Evolutionary conservation across 2,888 invertebrate species (phyloP).

Genomic region (Monoplex corrugatus): DNA sequence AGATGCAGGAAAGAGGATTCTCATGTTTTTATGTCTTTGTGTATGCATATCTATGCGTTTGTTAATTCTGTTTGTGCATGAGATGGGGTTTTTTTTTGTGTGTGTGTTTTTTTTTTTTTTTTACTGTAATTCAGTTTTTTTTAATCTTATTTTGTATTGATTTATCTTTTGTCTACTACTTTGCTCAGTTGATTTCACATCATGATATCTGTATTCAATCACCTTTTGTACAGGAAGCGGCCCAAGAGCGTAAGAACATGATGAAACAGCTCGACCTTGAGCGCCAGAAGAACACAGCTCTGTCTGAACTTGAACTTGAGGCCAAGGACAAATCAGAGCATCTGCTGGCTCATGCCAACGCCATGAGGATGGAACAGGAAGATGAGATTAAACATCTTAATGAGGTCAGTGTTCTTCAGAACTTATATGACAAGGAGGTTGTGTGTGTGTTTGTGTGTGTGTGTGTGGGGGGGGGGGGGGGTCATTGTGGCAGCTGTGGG

Average conservation of each 20-base stretch:
- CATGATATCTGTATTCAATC: too few relatives aligned
- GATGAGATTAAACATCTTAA: conserved; percentile 82
- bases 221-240: conserved; percentile 70
- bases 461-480: too few relatives aligned
- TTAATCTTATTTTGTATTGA: too few relatives aligned
- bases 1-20: not conserved
- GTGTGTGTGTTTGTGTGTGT: not conserved
- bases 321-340: conserved; percentile 80
- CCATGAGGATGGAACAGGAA: conserved; percentile 81
- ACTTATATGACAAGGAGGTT: conserved; percentile 57
- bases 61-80: too few relatives aligned
- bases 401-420: too few relatives aligned
- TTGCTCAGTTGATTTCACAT: too few relatives aligned
- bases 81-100: too few relatives aligned
- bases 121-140: too few relatives aligned
- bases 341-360: conserved; percentile 79
- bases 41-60: not conserved
- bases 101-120: too few relatives aligned
- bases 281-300: conserved; percentile 77
- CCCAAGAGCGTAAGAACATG: conserved; percentile 74
- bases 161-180: too few relatives aligned
- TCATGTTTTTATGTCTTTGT: not conserved
- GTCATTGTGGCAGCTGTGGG: too few relatives aligned
- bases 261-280: conserved; percentile 79
- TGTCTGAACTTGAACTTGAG: conserved; percentile 80